phyloP scores from a whole-genome alignment of 2,113 vertebrate species.

The Xerus inauris region DNA sequence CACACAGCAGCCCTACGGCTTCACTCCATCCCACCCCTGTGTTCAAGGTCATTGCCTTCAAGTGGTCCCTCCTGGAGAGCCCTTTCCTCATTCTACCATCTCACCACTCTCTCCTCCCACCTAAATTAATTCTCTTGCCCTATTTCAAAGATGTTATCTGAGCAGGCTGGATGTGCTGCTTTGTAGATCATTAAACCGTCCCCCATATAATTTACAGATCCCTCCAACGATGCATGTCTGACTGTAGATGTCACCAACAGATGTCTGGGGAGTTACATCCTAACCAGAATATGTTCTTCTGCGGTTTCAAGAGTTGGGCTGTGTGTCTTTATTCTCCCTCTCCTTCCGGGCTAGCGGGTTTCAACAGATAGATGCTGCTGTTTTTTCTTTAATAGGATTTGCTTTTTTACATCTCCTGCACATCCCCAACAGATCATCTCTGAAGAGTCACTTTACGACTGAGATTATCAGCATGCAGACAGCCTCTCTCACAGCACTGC shows the following conservation, averaged over 20 bases:
- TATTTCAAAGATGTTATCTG: conserved; percentile 53
- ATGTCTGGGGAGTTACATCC: conserved; percentile 70
- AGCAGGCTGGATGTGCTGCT: conserved; percentile 49
- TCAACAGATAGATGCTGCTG: conserved; percentile 45
- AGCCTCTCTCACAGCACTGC: not conserved
- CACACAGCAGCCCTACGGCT: not conserved
- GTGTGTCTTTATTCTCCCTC: conserved; percentile 56
- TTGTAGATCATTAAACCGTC: conserved; percentile 71
- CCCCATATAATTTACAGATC: conserved; percentile 65
- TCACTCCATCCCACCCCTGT: not conserved
- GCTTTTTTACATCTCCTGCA: conserved; percentile 62
- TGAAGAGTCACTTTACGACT: conserved; percentile 23
- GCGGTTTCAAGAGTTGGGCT: conserved; percentile 54
- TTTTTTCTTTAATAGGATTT: conserved; percentile 57
- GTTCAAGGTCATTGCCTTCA: not conserved
- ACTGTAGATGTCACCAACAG: conserved; percentile 72
- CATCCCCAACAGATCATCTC: conserved; percentile 22
- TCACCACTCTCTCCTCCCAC: not conserved
- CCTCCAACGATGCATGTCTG: conserved; percentile 65
- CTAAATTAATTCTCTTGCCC: conserved; percentile 56
- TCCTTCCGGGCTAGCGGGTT: conserved; percentile 65
- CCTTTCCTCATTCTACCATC: not conserved
- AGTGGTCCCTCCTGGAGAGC: not conserved
- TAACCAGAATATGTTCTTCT: conserved; percentile 59
- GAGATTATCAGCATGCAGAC: not conserved